phyloP scores from a whole-genome alignment of 2,888 invertebrate species.

The Nebria salina region DNA sequence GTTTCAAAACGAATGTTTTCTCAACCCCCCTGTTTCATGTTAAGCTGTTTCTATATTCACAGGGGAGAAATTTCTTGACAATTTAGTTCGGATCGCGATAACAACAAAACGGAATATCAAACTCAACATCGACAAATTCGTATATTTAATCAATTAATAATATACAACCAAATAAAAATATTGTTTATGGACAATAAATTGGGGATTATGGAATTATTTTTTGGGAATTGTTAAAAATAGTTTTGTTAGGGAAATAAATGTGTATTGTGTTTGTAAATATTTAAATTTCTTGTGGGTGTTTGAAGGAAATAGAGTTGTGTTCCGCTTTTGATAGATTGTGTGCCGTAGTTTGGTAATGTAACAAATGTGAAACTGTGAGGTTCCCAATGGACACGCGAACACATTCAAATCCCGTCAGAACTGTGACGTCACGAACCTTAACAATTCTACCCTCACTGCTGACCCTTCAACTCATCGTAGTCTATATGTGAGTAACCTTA shows the following conservation, averaged over 20 bases:
- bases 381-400: constrained; percentile 53
- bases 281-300: background rate
- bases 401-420: constrained; percentile 57
- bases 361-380: constrained; percentile 53
- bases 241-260: background rate
- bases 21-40: constrained; percentile 58
- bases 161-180: background rate
- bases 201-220: too few relatives aligned
- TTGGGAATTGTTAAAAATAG: too few relatives aligned
- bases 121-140: background rate
- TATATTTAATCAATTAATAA: background rate
- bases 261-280: background rate
- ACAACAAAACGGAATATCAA: constrained; percentile 10
- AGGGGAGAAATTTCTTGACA: constrained; percentile 63
- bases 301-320: background rate
- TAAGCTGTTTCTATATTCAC: constrained; percentile 62
- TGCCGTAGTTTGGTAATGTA: constrained; percentile 36
- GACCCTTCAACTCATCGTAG: constrained; percentile 7
- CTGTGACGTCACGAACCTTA: constrained; percentile 50
- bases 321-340: constrained; percentile 37
- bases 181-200: too few relatives aligned
- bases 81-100: constrained; percentile 52
- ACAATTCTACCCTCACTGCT: constrained; percentile 28
- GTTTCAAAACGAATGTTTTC: constrained; percentile 61
- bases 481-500: background rate